A percentile compares a stretch with the other conserved stretches of the same genome.
Conservation (phyloP, 1,140 invertebrate genomes). For the Saccostrea echinata region DNA sequence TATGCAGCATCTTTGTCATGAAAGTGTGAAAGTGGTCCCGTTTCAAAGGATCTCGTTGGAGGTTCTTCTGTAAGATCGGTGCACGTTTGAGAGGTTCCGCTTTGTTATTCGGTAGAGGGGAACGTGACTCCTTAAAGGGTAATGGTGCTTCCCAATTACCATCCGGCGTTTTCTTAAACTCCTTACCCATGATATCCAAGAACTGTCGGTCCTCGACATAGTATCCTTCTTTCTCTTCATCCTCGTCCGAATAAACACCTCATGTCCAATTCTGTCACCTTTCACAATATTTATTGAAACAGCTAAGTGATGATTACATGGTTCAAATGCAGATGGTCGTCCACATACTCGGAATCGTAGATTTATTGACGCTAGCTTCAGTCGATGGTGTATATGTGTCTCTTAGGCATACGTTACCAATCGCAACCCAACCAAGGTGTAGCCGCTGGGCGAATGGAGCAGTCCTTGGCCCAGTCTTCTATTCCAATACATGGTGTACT, state of each 20-base stretch:
- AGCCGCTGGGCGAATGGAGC: slow-evolving; percentile 15
- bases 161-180: slow-evolving; percentile 3
- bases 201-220: slow-evolving; percentile 50
- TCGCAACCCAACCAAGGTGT: slow-evolving; percentile 26
- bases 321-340: background rate
- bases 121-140: slow-evolving; percentile 21
- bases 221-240: slow-evolving; percentile 43
- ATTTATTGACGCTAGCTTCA: background rate
- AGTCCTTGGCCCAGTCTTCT: slow-evolving; percentile 10
- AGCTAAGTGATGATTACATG: background rate
- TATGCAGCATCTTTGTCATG: slow-evolving; percentile 40
- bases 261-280: background rate
- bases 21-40: slow-evolving; percentile 36
- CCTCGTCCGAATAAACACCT: background rate
- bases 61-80: background rate
- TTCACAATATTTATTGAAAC: background rate
- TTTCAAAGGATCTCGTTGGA: slow-evolving; percentile 29
- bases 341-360: background rate
- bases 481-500: slow-evolving; percentile 20
- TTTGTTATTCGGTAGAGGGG: slow-evolving; percentile 49
- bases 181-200: slow-evolving; percentile 14
- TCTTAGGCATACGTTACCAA: slow-evolving; percentile 10
- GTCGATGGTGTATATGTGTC: background rate
- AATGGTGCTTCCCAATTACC: slow-evolving; percentile 50
- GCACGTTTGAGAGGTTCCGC: slow-evolving; percentile 32